phyloP scores from a whole-genome alignment of 2,797 vertebrate species.

The Nothura maculosa region DNA sequence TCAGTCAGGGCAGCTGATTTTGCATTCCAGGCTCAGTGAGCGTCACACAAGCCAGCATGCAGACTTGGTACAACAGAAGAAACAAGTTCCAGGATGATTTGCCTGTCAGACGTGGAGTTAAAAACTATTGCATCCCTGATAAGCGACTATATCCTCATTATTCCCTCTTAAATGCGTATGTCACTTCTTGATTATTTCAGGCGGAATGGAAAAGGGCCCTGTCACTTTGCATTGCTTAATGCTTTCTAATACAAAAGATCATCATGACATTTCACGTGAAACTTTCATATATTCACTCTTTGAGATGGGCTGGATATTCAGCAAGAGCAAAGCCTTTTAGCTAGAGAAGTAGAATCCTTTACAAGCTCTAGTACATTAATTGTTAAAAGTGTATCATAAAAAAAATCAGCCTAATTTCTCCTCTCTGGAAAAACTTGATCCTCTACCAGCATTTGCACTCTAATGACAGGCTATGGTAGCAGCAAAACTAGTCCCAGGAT shows the following conservation, averaged over 20 bases:
- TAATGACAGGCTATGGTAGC: background rate
- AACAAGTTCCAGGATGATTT: conserved; percentile 22
- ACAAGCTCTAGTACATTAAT: background rate
- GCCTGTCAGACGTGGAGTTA: conserved; percentile 7
- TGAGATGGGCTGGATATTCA: background rate
- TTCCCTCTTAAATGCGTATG: conserved; percentile 11
- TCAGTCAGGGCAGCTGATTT: conserved; percentile 11
- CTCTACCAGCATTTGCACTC: background rate
- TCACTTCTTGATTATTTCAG: conserved; percentile 35
- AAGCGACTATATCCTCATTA: conserved; percentile 34
- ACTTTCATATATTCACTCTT: background rate
- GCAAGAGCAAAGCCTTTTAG: background rate
- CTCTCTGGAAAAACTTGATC: background rate
- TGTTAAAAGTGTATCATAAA: background rate
- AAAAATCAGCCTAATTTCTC: background rate
- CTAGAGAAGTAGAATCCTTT: background rate
- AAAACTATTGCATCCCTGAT: background rate
- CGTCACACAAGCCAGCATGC: background rate
- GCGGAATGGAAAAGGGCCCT: background rate
- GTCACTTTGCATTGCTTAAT: conserved; percentile 21
- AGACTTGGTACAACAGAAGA: background rate
- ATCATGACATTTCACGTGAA: background rate
- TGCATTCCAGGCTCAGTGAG: background rate
- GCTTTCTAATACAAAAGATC: conserved; percentile 21
- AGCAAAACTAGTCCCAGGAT: background rate